A percentile compares a stretch with the other conserved stretches of the same genome.
phyloP scores from a whole-genome alignment of 2,797 vertebrate genomes.

The Carduelis carduelis region DNA sequence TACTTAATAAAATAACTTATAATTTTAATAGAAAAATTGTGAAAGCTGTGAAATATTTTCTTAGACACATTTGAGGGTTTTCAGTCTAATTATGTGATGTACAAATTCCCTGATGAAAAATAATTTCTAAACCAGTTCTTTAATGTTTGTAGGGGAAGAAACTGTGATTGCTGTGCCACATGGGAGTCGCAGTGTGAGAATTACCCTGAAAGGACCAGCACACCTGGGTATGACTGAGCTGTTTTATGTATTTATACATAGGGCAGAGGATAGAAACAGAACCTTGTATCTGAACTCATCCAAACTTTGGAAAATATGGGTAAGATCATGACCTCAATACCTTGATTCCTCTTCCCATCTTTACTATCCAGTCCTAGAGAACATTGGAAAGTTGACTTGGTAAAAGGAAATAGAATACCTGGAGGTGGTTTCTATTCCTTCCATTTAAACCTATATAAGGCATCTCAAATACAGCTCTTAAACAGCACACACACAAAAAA shows the following conservation, averaged over 20 bases:
- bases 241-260: conserved; percentile 13
- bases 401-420: neutral
- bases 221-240: conserved; percentile 81
- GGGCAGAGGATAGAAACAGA: neutral
- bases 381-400: neutral
- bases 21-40: conserved; percentile 28
- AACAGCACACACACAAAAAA: neutral
- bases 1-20: neutral
- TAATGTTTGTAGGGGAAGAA: conserved; percentile 82
- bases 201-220: conserved; percentile 87
- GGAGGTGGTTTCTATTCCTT: neutral
- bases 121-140: conserved; percentile 44
- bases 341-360: neutral
- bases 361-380: neutral
- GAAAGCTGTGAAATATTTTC: conserved; percentile 29
- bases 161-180: conserved; percentile 86
- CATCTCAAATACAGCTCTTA: neutral
- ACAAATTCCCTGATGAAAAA: conserved; percentile 7
- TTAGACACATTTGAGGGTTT: neutral
- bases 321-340: neutral
- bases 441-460: neutral
- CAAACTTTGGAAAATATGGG: neutral
- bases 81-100: conserved; percentile 5
- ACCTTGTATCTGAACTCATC: neutral
- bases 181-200: conserved; percentile 87